These are phyloP conservation scores for Corynorhinus townsendii DNA, from an alignment of 2,113 vertebrate species.

Conservation along the genomic window DNA sequence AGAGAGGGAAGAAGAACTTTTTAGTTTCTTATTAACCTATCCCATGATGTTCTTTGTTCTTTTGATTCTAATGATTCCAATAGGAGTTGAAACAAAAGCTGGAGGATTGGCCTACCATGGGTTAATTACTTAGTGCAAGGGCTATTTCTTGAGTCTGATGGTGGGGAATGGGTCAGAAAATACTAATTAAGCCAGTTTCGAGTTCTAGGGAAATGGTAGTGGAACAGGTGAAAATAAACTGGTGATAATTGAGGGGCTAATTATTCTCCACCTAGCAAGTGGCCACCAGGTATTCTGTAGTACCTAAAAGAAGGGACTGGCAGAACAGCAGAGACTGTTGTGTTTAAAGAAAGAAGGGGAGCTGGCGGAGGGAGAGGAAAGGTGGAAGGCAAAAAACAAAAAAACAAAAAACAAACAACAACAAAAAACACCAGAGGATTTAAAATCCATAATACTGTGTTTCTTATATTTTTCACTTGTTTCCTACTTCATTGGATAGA, in stretches of 20 bases:
- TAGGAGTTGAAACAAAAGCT: not conserved
- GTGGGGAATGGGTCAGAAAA: slow-evolving; percentile 55
- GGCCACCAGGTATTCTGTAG: slow-evolving; percentile 64
- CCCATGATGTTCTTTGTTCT: slow-evolving; percentile 57
- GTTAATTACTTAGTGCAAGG: slow-evolving; percentile 26
- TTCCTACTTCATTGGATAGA: not conserved
- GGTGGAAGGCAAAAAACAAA: not conserved
- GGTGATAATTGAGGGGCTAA: slow-evolving; percentile 44
- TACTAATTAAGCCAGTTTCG: slow-evolving; percentile 51
- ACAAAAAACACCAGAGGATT: not conserved
- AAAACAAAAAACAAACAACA: not conserved
- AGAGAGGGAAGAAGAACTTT: slow-evolving; percentile 41
- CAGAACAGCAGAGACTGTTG: not conserved
- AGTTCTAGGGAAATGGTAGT: slow-evolving; percentile 27
- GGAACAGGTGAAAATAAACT: slow-evolving; percentile 51
- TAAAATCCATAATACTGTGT: not conserved
- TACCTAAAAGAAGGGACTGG: slow-evolving; percentile 36
- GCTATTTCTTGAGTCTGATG: not conserved
- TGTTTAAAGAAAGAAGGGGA: not conserved
- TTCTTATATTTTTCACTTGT: not conserved
- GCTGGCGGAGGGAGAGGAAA: too few species aligned
- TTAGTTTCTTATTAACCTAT: slow-evolving; percentile 48
- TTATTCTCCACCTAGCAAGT: slow-evolving; percentile 43
- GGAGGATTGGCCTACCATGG: not conserved
- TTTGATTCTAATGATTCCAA: slow-evolving; percentile 48